Conservation (phyloP, 1,140 invertebrate species). For the Zaprionus gabonicus region DNA sequence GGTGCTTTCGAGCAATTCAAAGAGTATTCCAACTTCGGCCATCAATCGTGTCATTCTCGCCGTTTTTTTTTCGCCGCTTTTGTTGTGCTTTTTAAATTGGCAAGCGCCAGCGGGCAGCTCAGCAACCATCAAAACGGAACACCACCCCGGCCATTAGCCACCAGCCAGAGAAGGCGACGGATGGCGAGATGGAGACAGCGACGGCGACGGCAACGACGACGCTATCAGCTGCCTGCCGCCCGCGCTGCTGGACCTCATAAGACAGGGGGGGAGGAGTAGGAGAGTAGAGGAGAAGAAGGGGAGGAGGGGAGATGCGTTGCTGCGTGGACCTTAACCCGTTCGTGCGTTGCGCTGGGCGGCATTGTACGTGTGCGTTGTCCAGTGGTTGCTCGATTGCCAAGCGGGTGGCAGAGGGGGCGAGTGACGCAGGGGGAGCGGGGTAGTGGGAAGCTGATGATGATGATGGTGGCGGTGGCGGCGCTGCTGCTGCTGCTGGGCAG, state of each 20-base stretch:
- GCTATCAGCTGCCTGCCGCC: background rate
- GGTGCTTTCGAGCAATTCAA: background rate
- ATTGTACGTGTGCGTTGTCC: slow-evolving; percentile 51
- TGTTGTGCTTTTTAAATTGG: slow-evolving; percentile 76
- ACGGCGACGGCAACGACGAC: background rate
- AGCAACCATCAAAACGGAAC: slow-evolving; percentile 55
- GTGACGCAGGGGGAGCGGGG: background rate
- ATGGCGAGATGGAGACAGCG: background rate
- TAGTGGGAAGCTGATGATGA: slow-evolving; percentile 21
- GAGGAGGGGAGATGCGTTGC: background rate
- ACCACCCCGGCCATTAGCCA: slow-evolving; percentile 29
- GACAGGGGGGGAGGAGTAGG: background rate
- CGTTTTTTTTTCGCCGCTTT: slow-evolving; percentile 29
- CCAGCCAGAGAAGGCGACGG: background rate
- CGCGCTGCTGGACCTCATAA: slow-evolving; percentile 25
- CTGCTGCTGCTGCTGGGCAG: slow-evolving; percentile 58
- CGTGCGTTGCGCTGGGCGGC: slow-evolving; percentile 66
- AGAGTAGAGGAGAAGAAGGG: too few species aligned
- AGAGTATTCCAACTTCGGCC: slow-evolving; percentile 4
- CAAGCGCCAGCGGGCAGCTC: slow-evolving; percentile 79
- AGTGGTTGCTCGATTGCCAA: slow-evolving; percentile 41
- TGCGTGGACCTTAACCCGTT: slow-evolving; percentile 64
- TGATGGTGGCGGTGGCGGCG: slow-evolving; percentile 27
- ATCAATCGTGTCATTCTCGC: background rate
- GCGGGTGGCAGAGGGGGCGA: background rate